phyloP scores from a whole-genome alignment of 2,113 vertebrate species.

The Dinomys branickii region DNA sequence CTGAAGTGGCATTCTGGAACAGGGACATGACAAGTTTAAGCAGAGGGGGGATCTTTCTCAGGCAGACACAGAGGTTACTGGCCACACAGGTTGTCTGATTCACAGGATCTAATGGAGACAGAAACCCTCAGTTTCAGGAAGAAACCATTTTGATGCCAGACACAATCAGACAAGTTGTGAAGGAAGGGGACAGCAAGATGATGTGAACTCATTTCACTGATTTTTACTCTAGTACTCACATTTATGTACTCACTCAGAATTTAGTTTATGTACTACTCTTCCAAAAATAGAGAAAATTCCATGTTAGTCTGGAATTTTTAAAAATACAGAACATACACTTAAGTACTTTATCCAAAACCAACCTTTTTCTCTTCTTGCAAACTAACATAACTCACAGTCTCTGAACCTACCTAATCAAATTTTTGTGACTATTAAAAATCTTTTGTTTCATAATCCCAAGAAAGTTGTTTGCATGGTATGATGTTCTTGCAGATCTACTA shows the following conservation, averaged over 20 bases:
- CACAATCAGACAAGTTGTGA: neutral
- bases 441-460: neutral
- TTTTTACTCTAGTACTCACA: neutral
- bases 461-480: neutral
- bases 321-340: neutral
- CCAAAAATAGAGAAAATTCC: neutral
- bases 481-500: neutral
- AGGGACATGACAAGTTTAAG: neutral
- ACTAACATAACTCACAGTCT: neutral
- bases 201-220: neutral
- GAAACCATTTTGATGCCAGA: neutral
- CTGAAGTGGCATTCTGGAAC: neutral
- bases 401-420: neutral
- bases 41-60: neutral
- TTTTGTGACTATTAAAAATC: neutral
- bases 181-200: neutral
- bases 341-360: neutral
- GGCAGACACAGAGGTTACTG: neutral
- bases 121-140: slow-evolving; percentile 19
- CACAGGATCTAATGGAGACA: neutral
- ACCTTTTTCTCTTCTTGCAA: neutral
- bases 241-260: neutral
- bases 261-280: neutral
- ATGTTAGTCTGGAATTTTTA: neutral
- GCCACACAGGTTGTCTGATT: neutral